These are phyloP conservation scores for Zosterops pallidus DNA, from an alignment of 2,113 vertebrate genomes.

Conservation along the genomic window DNA sequence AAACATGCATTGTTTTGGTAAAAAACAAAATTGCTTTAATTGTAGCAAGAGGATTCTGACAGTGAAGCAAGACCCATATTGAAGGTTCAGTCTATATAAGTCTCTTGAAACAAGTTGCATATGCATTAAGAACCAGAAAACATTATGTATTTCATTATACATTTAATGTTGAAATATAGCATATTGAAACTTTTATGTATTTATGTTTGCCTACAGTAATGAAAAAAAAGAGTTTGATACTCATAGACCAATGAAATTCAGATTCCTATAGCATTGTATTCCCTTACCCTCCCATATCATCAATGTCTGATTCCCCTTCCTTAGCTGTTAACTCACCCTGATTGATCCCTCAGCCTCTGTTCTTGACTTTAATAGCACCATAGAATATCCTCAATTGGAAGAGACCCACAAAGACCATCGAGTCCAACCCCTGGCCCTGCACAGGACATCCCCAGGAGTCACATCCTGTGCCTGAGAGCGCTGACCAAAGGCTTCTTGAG, in stretches of 20 bases:
- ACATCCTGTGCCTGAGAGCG: fast-evolving
- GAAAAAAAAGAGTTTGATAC: not conserved
- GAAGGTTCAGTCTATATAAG: not conserved
- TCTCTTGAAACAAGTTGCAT: not conserved
- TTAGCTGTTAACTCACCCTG: not conserved
- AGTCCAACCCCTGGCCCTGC: too few relatives aligned
- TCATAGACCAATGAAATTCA: not conserved
- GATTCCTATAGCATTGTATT: not conserved
- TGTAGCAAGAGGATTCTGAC: not conserved
- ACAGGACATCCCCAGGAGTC: not conserved
- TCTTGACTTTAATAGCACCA: not conserved
- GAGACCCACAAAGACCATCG: fast-evolving
- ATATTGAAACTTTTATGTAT: not conserved
- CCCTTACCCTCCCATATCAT: not conserved
- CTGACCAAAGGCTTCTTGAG: fast-evolving
- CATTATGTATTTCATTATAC: not conserved
- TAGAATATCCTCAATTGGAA: not conserved
- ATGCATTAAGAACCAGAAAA: not conserved
- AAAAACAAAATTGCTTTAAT: not conserved
- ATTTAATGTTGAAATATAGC: not conserved
- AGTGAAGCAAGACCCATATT: not conserved
- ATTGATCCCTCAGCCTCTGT: not conserved
- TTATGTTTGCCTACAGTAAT: not conserved
- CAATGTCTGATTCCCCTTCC: not conserved
- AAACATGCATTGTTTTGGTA: not conserved